phyloP scores from a whole-genome alignment of 1,140 invertebrate species.

The Vanessa atalanta region DNA sequence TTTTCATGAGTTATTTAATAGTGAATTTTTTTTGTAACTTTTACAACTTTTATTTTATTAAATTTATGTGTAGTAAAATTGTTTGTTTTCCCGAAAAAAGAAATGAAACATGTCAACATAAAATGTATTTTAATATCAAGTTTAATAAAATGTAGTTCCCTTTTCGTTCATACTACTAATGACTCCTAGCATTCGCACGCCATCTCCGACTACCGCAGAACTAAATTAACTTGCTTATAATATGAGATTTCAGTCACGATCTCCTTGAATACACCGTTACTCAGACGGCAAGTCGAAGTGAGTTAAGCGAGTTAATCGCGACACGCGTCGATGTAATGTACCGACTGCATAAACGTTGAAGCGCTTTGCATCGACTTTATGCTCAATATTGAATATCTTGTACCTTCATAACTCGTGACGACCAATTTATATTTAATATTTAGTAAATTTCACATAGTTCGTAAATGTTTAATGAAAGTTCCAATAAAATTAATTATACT shows the following conservation, averaged over 20 bases:
- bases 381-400: constrained; percentile 21
- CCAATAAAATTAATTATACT: background rate
- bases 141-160: background rate
- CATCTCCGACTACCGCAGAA: constrained; percentile 37
- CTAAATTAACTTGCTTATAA: constrained; percentile 59
- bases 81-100: background rate
- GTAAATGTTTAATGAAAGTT: background rate
- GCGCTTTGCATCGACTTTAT: constrained; percentile 38
- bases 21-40: no score
- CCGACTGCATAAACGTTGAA: constrained; percentile 47
- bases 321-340: constrained; percentile 63
- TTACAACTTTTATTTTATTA: no score
- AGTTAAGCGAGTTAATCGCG: constrained; percentile 63
- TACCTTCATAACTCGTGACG: constrained; percentile 3
- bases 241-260: constrained; percentile 71
- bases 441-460: background rate
- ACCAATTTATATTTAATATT: background rate
- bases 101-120: background rate
- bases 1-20: no score
- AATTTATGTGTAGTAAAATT: background rate
- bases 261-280: constrained; percentile 56
- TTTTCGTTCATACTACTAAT: constrained; percentile 25
- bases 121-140: background rate
- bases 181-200: constrained; percentile 28
- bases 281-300: constrained; percentile 43